Percentiles rank a stretch among this genome's conserved stretches.
phyloP scores from a whole-genome alignment of 2,797 vertebrate species.

The Botia kubotai region DNA sequence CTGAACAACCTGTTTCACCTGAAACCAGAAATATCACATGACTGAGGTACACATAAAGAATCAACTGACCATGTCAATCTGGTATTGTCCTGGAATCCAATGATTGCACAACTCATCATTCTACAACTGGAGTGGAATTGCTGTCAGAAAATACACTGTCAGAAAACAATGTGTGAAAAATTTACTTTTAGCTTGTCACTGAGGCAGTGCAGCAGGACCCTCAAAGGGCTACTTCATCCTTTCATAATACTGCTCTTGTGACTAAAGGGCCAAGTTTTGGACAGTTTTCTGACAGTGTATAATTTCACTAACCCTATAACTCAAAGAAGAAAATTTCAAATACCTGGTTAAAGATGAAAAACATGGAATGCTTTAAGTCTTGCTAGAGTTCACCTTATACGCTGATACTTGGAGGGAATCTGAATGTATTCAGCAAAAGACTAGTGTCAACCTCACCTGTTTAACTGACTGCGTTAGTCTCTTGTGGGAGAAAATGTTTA shows the following conservation, averaged over 20 bases:
- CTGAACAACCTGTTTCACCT: no score
- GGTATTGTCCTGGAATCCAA: neutral
- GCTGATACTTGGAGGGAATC: neutral
- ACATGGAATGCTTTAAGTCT: neutral
- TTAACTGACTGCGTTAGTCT: neutral
- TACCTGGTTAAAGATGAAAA: neutral
- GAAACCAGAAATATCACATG: no score
- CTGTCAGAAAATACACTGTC: neutral
- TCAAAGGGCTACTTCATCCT: neutral
- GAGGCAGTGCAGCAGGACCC: neutral
- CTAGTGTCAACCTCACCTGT: neutral
- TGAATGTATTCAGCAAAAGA: neutral
- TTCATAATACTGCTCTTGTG: neutral
- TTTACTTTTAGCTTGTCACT: neutral
- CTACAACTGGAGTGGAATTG: neutral
- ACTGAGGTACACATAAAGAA: no score
- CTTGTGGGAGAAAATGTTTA: neutral
- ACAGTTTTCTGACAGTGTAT: neutral
- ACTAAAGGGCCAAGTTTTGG: neutral
- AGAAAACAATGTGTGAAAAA: neutral
- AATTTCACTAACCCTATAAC: neutral
- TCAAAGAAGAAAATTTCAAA: neutral
- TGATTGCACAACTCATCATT: neutral
- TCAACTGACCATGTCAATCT: neutral
- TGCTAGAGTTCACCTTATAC: neutral